Evolutionary conservation across 2,113 vertebrate genomes (phyloP), one percentile per base, ranked within the genome.

Genomic region (Calyptomena viridis): DNA sequence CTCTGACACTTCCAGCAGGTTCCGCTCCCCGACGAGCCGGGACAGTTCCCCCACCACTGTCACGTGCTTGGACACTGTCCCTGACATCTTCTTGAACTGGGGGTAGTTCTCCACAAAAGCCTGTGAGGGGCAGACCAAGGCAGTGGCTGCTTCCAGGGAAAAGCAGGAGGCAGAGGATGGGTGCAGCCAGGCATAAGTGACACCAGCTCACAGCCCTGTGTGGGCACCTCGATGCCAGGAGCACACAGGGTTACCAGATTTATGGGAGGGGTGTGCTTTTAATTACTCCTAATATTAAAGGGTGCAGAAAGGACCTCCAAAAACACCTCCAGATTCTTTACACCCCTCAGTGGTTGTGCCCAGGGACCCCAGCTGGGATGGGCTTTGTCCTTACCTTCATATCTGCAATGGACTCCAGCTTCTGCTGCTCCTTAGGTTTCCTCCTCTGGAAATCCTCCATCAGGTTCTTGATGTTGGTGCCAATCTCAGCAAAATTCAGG

Each of bases 381-480:
- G 49, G 20, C 7, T 77, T 44, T 63, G 31, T 12, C 21, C 0
- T 0, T 84, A 99, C 99, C 99, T 99, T 99, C 99, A 99, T 99
- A 87, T 99, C 99, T 1, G 98, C 88, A 37, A 99, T 99, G 78
- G 99, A 99, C 89, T 99, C 99, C 87, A 99, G 97, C 89, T 98
- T 99, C 97, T 99, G 99, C 76, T 99, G 99, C 50, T 97, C 99
- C 95, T 99, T 99, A 2, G 99, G 99, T 59, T 98, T 99, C 96
- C 98, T 99, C 98, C 98, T 99, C 98, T 99, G 99, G 90, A 99
- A 99, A 86, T 99, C 99, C 84, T 99, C 99, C 99, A 99, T 99
- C 55, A 99, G 98, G 94, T 99, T 99, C 97, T 99, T 99, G 88
- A 99, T 99, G 96, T 99, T 99, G 74, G 98, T 99, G 90, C 99